Evolutionary conservation across 2,797 vertebrate species (phyloP), one percentile per base, ranked within the genome.

Genomic region (Lophius americanus): DNA sequence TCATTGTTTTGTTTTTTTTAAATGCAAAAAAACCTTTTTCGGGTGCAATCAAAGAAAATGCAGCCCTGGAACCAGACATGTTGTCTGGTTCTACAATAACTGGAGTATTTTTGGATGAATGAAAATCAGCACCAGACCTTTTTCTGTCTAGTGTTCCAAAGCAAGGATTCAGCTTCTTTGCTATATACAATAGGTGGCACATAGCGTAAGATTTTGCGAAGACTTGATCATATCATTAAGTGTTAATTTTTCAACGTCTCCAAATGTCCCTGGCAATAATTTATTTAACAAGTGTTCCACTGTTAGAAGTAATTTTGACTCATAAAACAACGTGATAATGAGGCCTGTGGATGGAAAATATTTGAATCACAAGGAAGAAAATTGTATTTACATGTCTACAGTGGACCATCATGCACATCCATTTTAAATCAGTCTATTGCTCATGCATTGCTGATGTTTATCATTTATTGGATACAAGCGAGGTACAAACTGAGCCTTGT

Each of bases 41-140:
- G 72, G 68, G 70, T 39, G 65, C 58, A 77, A 76, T 83, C 78
- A 73, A 61, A 47, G 51, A 51, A 41, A 64, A 65, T 73, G 73
- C 76, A 62, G 59, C 64, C 46, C 68, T 32, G 59, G 50, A 54
- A 69, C 55, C 41, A 70, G 13, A 78, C 51, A 60, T 72, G 65
- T 33, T 55, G 55, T 62, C 59, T 51, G 57, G 64, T 70, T 70
- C 75, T 57, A 55, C 47, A 73, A 64, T 61, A 59, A 68, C 66
- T 62, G 36, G 52, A 67, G 60, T 38, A 53, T 63, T 79, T 85
- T 68, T 51, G 55, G 57, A 76, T 68, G 54, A 71, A 81, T 68
- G 43, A 49, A 57, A 66, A 65, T 59, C 39, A 44, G 43, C 50
- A 61, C 53, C 60, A 64, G 58, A 13, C 47, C 12, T 62, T 57